These are phyloP conservation scores for Pelusios castaneus DNA, from an alignment of 2,113 vertebrate species.

Conservation along the genomic window DNA sequence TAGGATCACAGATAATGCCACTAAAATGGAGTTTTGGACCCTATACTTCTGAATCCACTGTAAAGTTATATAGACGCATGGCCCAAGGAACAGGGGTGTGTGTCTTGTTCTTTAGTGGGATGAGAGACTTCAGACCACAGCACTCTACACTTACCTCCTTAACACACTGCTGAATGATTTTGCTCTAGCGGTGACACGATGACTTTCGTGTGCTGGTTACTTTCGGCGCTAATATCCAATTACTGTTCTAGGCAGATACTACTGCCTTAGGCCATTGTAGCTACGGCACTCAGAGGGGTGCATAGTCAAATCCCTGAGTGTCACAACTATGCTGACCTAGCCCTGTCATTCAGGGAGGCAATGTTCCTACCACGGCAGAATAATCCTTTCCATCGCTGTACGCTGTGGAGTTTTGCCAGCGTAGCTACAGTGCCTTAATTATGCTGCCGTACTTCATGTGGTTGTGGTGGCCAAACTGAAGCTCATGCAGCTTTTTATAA, in stretches of 20 bases:
- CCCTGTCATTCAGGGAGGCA: neutral
- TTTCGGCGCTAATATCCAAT: constrained; percentile 11
- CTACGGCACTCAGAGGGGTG: no score
- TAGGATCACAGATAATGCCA: neutral
- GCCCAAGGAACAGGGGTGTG: neutral
- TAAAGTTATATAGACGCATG: neutral
- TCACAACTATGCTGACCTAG: neutral
- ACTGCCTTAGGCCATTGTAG: neutral
- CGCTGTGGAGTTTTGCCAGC: neutral
- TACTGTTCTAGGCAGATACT: neutral
- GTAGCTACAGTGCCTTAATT: neutral
- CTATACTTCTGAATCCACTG: neutral
- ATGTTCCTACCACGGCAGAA: neutral
- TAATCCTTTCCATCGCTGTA: neutral
- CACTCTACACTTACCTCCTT: neutral
- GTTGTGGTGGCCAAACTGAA: no score
- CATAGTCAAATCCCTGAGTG: neutral
- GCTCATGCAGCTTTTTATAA: no score
- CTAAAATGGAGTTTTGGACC: neutral
- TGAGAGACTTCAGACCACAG: neutral
- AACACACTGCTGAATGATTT: neutral
- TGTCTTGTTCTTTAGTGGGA: neutral
- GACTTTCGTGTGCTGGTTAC: neutral
- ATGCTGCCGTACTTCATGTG: neutral
- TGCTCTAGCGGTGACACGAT: neutral